Percentiles rank a stretch among this genome's conserved stretches.
These are phyloP conservation scores for Sarcophaga rosellei DNA, from an alignment of 2,888 invertebrate genomes.

Conservation along the genomic window DNA sequence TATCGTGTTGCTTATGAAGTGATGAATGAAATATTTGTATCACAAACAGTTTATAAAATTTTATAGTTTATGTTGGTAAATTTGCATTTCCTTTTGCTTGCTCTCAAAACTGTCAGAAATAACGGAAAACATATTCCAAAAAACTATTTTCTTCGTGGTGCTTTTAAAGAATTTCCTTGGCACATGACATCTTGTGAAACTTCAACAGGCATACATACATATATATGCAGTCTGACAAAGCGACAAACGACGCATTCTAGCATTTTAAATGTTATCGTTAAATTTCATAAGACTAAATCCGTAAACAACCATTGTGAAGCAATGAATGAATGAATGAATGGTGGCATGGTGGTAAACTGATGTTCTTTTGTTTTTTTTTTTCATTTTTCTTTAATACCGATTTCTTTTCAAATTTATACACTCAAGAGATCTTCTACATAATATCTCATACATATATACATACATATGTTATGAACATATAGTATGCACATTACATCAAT, in stretches of 20 bases:
- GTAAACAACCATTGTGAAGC: neutral
- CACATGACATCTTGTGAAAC: neutral
- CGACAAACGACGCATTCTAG: neutral
- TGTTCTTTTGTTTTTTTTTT: neutral
- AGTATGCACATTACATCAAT: no score
- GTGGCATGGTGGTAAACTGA: neutral
- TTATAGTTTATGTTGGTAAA: no score
- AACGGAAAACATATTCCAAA: no score
- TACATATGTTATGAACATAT: neutral
- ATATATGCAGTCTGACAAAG: neutral
- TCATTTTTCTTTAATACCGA: neutral
- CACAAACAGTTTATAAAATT: no score
- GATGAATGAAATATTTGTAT: no score
- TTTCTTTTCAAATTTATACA: neutral
- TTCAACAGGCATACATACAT: neutral
- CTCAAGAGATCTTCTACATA: neutral
- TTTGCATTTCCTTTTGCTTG: no score
- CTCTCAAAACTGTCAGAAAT: no score
- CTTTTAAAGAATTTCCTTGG: no score
- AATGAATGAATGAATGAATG: neutral
- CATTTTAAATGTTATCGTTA: slow-evolving; percentile 3
- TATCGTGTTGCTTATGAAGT: no score
- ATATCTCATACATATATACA: neutral
- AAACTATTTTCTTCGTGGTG: no score
- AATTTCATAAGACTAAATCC: neutral